A percentile compares a stretch with the other conserved stretches of the same genome.
phyloP scores from a whole-genome alignment of 2,888 invertebrate species.

The Eupithecia dodoneata region DNA sequence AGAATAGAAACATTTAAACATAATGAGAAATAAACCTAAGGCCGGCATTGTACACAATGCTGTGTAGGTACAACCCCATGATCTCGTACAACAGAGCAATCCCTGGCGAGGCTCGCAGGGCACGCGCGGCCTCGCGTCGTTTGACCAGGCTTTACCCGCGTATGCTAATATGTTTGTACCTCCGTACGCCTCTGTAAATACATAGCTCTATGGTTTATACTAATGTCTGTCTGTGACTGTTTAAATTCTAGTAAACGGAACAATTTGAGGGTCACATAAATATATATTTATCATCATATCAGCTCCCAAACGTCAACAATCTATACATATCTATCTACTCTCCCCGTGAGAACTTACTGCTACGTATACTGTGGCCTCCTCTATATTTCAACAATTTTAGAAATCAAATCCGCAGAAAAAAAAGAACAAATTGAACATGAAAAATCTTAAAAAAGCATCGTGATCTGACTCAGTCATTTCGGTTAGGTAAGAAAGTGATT shows the following conservation, averaged over 20 bases:
- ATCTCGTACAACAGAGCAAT: constrained; percentile 52
- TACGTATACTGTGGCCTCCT: no score
- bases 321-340: not conserved
- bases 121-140: constrained; percentile 74
- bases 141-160: constrained; percentile 73
- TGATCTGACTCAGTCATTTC: no score
- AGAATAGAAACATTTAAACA: not conserved
- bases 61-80: not conserved
- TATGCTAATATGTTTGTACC: constrained; percentile 78
- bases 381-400: no score
- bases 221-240: not conserved
- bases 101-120: constrained; percentile 63
- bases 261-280: not conserved
- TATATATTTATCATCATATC: not conserved
- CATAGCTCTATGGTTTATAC: constrained; percentile 17
- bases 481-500: no score
- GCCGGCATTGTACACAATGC: not conserved
- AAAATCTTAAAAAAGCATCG: no score
- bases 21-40: constrained; percentile 9
- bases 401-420: no score
- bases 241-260: not conserved
- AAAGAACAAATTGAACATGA: no score
- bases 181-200: constrained; percentile 59
- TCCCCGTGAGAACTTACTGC: no score
- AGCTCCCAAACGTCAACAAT: not conserved